A percentile compares a stretch with the other conserved stretches of the same genome.
Evolutionary conservation across 2,797 vertebrate genomes (phyloP).

Genomic region (Enteromius paludinosus): DNA sequence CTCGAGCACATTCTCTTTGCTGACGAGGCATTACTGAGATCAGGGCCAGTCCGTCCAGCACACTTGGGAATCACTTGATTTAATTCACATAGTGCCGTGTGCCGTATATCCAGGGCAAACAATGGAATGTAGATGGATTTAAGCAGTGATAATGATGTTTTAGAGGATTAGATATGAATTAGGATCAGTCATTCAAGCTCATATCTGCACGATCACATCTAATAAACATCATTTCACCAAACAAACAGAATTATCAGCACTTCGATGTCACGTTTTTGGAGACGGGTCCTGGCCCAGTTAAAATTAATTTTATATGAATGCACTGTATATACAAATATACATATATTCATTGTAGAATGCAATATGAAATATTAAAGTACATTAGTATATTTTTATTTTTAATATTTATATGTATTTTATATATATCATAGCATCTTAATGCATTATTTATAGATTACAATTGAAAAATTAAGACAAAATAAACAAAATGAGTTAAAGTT

Average conservation of each 20-base stretch:
- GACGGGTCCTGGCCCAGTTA: background rate
- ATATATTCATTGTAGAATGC: background rate
- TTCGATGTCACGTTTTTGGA: background rate
- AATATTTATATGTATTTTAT: background rate
- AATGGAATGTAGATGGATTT: slow-evolving; percentile 64
- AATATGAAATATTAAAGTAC: background rate
- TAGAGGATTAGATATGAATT: slow-evolving; percentile 59
- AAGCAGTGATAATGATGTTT: slow-evolving; percentile 61
- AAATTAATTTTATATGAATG: background rate
- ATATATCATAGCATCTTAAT: background rate
- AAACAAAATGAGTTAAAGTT: too few relatives aligned
- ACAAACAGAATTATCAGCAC: slow-evolving; percentile 39
- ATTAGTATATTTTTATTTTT: background rate
- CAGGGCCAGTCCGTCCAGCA: slow-evolving; percentile 62
- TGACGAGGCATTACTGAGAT: slow-evolving; percentile 69
- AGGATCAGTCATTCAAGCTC: slow-evolving; percentile 59
- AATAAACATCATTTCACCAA: slow-evolving; percentile 27
- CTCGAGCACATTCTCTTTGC: slow-evolving; percentile 56
- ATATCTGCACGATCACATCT: slow-evolving; percentile 34
- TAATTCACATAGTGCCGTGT: slow-evolving; percentile 52
- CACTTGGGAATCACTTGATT: slow-evolving; percentile 64
- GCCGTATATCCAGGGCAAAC: slow-evolving; percentile 58
- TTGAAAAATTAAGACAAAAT: too few relatives aligned
- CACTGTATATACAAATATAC: background rate
- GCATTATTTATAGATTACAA: too few relatives aligned